Evolutionary conservation across 2,113 vertebrate genomes (phyloP).

Genomic region (Eubucco bourcierii): DNA sequence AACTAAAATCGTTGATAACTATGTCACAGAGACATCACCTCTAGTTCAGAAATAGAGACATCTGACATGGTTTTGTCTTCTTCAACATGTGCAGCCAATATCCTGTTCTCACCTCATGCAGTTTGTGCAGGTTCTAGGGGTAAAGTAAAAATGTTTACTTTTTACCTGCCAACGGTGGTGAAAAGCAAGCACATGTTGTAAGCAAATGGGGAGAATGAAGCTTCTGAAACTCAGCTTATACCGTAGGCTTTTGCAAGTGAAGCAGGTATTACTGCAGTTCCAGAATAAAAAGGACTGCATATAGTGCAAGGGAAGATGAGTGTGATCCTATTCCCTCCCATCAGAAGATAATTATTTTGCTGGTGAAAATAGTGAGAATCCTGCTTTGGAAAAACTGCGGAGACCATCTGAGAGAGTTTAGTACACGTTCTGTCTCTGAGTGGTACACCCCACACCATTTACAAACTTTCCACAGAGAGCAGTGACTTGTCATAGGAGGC

Average conservation of each 20-base stretch:
- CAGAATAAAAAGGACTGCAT: not conserved
- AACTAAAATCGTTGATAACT: not conserved
- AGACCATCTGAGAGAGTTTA: not conserved
- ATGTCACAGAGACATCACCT: accelerated
- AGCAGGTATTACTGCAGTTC: not conserved
- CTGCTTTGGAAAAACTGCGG: not conserved
- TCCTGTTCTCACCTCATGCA: not conserved
- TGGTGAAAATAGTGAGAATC: not conserved
- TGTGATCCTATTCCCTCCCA: not conserved
- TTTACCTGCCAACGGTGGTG: not conserved
- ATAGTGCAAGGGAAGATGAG: not conserved
- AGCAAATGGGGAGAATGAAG: not conserved
- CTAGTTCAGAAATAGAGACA: not conserved
- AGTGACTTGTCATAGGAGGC: not conserved
- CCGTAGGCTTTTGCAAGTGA: not conserved
- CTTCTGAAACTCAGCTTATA: not conserved
- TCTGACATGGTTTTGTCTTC: not conserved
- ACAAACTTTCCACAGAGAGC: not conserved
- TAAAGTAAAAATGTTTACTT: not conserved
- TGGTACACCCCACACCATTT: no score
- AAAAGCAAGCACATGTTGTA: not conserved
- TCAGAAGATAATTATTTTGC: not conserved
- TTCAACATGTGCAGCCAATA: not conserved
- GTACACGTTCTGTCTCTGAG: accelerated
- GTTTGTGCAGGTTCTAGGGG: not conserved